Percentiles rank a stretch among this genome's conserved stretches.
These are phyloP conservation scores for Drosophila prosaltans DNA, from an alignment of 1,140 invertebrate genomes.

Conservation along the genomic window DNA sequence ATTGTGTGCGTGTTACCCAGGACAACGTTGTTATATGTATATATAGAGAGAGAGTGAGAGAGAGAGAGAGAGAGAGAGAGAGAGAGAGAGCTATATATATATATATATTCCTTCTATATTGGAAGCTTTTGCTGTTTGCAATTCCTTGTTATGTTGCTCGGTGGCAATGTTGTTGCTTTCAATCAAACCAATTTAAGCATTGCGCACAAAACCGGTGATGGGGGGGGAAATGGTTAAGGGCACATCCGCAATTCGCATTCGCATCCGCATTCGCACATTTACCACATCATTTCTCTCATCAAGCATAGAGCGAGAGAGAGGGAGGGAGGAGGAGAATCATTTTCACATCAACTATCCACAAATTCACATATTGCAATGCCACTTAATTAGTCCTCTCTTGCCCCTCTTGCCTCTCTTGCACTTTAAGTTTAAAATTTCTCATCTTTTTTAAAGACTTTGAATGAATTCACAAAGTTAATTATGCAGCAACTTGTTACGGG, in stretches of 20 bases:
- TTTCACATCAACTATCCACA: neutral
- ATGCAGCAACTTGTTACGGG: neutral
- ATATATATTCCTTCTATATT: neutral
- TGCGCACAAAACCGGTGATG: neutral
- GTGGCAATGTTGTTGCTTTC: conserved; percentile 7
- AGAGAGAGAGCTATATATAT: too few species aligned
- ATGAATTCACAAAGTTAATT: neutral
- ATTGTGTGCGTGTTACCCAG: conserved; percentile 1
- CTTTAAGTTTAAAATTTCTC: neutral
- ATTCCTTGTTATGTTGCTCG: neutral
- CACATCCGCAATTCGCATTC: neutral
- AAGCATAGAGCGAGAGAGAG: too few species aligned
- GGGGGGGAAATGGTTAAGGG: neutral
- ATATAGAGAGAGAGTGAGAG: too few species aligned
- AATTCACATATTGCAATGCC: neutral
- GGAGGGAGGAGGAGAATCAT: neutral
- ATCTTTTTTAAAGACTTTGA: neutral
- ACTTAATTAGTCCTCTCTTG: neutral
- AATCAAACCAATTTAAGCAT: conserved; percentile 11
- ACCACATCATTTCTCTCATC: neutral
- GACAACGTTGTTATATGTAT: neutral
- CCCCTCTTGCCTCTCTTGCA: neutral
- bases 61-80: too few species aligned
- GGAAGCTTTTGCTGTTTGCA: conserved; percentile 9
- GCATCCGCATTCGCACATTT: neutral